Base-by-base conservation (phyloP, 2,113 vertebrate genomes). In the Pelobates fuscus region DNA sequence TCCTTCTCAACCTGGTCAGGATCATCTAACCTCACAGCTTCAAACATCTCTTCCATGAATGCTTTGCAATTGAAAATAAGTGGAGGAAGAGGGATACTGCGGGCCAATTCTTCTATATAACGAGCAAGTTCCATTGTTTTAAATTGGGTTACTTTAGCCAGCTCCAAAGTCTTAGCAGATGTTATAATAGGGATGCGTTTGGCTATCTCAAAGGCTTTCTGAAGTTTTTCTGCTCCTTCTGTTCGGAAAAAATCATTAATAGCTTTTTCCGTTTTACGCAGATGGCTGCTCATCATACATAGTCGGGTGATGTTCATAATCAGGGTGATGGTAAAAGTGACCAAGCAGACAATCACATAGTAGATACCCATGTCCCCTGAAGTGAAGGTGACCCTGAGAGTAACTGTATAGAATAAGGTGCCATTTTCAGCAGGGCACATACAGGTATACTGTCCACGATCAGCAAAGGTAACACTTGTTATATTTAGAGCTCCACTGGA, bases 211-310 rank as follows among this genome's bases (percentile, higher is more conserved):
- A 98, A 92, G 0, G 97, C 97, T 67, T 94, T 96, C 88, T 98
- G 97, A 32, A 99, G 91, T 81, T 97, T 98, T 88, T 99, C 97
- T 0, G 93, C 89, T 1, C 97, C 97, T 69, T 99, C 97, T 0
- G 92, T 97, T 59, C 92, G 88, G 88, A 99, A 99, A 88, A 99
- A 97, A 15, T 98, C 97, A 2, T 99, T 96, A 89, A 98, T 96
- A 76, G 95, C 95, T 30, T 85, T 89, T 88, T 98, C 96, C 0
- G 94, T 99, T 80, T 96, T 92, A 78, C 93, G 95, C 29, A 99
- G 92, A 85, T 99, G 97, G 77, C 92, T 95, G 89, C 93, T 94
- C 88, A 99, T 93, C 95, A 98, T 95, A 84, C 94, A 96, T 67
- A 99, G 88, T 1, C 94, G 93, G 0, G 96, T 90, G 66, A 95